phyloP scores from a whole-genome alignment of 1,140 invertebrate genomes.

The Drosophila ironensis region DNA sequence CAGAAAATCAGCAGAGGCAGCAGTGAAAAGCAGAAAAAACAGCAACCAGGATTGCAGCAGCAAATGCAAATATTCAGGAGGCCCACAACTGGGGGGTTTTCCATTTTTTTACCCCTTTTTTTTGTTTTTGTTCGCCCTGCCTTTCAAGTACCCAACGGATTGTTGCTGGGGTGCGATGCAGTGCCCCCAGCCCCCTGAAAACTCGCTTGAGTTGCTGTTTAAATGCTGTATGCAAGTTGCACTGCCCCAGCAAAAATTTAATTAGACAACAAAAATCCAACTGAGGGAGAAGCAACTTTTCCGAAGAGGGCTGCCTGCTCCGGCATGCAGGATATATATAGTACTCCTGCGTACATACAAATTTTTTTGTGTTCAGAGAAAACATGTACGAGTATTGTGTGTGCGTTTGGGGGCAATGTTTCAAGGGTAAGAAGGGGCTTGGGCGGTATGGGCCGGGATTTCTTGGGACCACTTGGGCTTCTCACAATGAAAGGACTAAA shows the following conservation, averaged over 20 bases:
- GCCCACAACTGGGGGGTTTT: slow-evolving; percentile 18
- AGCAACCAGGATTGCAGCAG: slow-evolving; percentile 49
- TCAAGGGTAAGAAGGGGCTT: slow-evolving; percentile 58
- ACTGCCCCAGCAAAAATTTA: slow-evolving; percentile 52
- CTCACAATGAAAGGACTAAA: slow-evolving; percentile 7
- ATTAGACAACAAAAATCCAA: slow-evolving; percentile 67
- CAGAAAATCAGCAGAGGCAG: slow-evolving; percentile 58
- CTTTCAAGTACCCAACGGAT: slow-evolving; percentile 50
- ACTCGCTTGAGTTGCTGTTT: slow-evolving; percentile 53
- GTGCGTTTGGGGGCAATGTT: slow-evolving; percentile 34
- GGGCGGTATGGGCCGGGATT: background rate
- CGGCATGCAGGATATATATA: slow-evolving; percentile 42
- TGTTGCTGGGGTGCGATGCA: slow-evolving; percentile 22
- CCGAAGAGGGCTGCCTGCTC: slow-evolving; percentile 36
- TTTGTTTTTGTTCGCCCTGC: background rate
- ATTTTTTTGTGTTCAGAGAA: background rate
- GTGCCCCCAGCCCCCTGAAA: background rate
- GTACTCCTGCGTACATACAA: too few relatives aligned
- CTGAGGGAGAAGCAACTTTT: slow-evolving; percentile 6
- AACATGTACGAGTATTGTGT: slow-evolving; percentile 48
- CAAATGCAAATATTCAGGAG: slow-evolving; percentile 59
- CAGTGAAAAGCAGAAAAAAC: slow-evolving; percentile 16
- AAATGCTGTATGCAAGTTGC: slow-evolving; percentile 58
- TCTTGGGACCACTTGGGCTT: slow-evolving; percentile 1
- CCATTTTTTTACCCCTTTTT: slow-evolving; percentile 13